These are phyloP conservation scores for Neolamprologus longior DNA, from an alignment of 2,113 vertebrate genomes.

Conservation along the genomic window DNA sequence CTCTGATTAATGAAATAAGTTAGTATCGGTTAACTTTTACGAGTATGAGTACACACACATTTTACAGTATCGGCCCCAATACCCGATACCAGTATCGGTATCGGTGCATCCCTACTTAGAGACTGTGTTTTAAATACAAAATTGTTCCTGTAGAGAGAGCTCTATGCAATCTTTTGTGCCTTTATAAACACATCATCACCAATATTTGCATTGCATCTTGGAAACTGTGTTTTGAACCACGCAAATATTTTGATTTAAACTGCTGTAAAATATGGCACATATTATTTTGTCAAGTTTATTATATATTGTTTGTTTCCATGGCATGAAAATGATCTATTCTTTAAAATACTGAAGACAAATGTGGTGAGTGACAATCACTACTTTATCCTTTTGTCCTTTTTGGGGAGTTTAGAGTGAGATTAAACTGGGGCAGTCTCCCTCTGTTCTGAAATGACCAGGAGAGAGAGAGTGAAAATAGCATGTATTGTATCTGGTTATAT, in stretches of 20 bases:
- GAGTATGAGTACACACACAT: too few relatives aligned
- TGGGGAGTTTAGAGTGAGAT: background rate
- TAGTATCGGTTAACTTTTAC: too few relatives aligned
- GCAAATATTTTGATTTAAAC: background rate
- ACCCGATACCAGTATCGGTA: too few relatives aligned
- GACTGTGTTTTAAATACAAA: background rate
- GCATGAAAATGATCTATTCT: rapidly evolving
- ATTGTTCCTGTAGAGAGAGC: background rate
- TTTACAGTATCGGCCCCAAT: too few relatives aligned
- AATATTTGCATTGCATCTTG: background rate
- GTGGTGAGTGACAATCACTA: background rate
- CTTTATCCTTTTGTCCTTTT: background rate
- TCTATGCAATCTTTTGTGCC: background rate
- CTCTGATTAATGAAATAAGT: too few relatives aligned
- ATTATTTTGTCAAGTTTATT: background rate
- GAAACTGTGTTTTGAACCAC: rapidly evolving
- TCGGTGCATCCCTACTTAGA: too few relatives aligned
- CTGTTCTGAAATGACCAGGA: background rate
- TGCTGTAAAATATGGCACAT: background rate
- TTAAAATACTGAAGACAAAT: rapidly evolving
- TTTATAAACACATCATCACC: background rate
- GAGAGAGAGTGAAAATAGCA: background rate
- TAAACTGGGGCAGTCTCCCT: background rate
- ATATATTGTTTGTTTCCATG: background rate
- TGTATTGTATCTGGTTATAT: background rate